Conservation (phyloP, 2,797 vertebrate genomes). For the Megalops cyprinoides region DNA sequence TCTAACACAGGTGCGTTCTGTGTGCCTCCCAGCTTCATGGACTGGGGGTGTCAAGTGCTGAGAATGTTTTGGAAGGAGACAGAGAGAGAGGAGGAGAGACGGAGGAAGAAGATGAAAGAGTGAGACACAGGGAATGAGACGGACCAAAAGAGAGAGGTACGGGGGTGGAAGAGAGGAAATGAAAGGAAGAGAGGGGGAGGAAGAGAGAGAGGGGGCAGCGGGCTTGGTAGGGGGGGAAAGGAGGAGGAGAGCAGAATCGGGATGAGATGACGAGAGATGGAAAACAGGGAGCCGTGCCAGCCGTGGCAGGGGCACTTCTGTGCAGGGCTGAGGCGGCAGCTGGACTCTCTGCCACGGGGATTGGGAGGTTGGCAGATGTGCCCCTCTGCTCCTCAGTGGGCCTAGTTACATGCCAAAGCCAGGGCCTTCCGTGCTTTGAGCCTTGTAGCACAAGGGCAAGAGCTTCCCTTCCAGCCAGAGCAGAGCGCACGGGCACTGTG, state of each 20-base stretch:
- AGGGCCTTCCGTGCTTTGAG: slow-evolving; percentile 6
- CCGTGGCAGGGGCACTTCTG: not conserved
- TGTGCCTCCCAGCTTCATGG: slow-evolving; percentile 43
- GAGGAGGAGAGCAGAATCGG: not conserved
- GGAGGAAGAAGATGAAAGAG: not conserved
- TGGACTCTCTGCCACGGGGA: not conserved
- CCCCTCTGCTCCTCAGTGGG: not conserved
- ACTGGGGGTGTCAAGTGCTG: not conserved
- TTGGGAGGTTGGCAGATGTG: slow-evolving; percentile 1
- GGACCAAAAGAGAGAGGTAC: not conserved
- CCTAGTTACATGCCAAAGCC: not conserved
- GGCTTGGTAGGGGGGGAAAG: too few relatives aligned
- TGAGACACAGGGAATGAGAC: not conserved
- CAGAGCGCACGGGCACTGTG: not conserved
- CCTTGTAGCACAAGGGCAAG: slow-evolving; percentile 2
- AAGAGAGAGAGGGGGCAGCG: not conserved
- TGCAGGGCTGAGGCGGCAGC: slow-evolving; percentile 13
- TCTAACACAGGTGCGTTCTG: slow-evolving; percentile 72
- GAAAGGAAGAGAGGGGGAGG: slow-evolving; percentile 10
- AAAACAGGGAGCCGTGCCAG: not conserved
- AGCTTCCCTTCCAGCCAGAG: slow-evolving; percentile 11
- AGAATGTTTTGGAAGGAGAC: not conserved
- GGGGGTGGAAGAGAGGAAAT: not conserved
- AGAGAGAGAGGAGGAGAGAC: not conserved
- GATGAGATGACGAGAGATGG: not conserved